These are phyloP conservation scores for Odontocolon sp. DNA, from an alignment of 2,888 invertebrate genomes.

Conservation along the genomic window DNA sequence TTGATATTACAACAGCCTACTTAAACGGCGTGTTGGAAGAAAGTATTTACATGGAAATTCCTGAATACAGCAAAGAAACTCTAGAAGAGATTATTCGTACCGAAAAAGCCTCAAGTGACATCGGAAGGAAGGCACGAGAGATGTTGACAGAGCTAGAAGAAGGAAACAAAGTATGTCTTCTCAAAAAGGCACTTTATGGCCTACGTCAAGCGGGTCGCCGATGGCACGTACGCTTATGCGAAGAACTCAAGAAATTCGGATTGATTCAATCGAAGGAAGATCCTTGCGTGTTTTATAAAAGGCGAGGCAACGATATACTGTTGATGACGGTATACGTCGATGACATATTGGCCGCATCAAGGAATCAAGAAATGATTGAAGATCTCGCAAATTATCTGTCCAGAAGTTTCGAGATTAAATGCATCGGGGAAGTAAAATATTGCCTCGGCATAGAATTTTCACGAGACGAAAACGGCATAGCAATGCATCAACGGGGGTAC, in stretches of 20 bases:
- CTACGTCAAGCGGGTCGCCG: slow-evolving; percentile 25
- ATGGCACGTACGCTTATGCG: slow-evolving; percentile 20
- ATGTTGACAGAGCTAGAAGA: slow-evolving; percentile 9
- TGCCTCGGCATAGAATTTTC: slow-evolving; percentile 64
- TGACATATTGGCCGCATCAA: slow-evolving; percentile 7
- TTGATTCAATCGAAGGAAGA: slow-evolving; percentile 16
- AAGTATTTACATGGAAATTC: slow-evolving; percentile 31
- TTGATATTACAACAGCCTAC: slow-evolving; percentile 36
- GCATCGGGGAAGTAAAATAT: slow-evolving; percentile 54
- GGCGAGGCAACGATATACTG: slow-evolving; percentile 11
- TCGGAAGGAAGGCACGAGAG: neutral
- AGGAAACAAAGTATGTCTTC: slow-evolving; percentile 23
- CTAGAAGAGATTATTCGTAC: slow-evolving; percentile 7
- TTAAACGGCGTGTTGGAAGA: slow-evolving; percentile 31
- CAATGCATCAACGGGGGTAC: slow-evolving; percentile 16
- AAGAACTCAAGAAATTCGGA: slow-evolving; percentile 20
- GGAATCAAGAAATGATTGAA: slow-evolving; percentile 1
- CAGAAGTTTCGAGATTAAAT: slow-evolving; percentile 53
- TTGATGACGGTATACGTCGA: slow-evolving; percentile 18
- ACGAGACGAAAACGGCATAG: neutral
- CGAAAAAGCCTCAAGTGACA: neutral
- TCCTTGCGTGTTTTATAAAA: slow-evolving; percentile 8
- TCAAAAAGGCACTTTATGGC: slow-evolving; percentile 28
- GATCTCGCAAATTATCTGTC: neutral
- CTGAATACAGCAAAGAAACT: slow-evolving; percentile 8